Evolutionary conservation across 2,797 vertebrate species (phyloP), one percentile per base, ranked within the genome.

Genomic region (Microchirus variegatus): DNA sequence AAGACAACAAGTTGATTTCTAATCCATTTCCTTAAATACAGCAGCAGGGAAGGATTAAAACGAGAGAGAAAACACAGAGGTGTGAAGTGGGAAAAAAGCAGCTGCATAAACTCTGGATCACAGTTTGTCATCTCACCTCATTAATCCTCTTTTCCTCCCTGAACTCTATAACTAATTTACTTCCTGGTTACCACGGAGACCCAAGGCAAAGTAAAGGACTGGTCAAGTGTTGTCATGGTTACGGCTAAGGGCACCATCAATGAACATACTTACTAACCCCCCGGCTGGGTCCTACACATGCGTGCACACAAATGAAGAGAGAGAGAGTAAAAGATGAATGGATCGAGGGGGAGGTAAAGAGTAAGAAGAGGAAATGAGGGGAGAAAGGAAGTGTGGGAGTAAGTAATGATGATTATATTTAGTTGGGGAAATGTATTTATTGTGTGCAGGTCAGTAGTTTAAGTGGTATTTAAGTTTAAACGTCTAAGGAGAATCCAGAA

Each of bases 161-260:
- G 17, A 69, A 65, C 59, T 71, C 82, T 73, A 63, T 42, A 80
- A 80, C 85, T 86, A 85, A 87, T 85, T 81, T 81, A 85, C 83
- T 87, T 90, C 82, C 85, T 87, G 84, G 82, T 89, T 85, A 58
- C 87, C 68, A 56, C 11, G 59, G 87, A 85, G 67, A 86, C 77
- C 58, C 57, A 61, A 83, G 63, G 43, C 69, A 59, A 67, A 79
- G 85, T 67, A 77, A 89, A 82, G 88, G 90, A 89, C 75, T 76
- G 90, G 78, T 53, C 84, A 76, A 73, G 50, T 53, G 89, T 91
- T 87, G 90, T 83, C 83, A 10, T 85, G 86, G 91, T 59, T 91
- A 93, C 91, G 41, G 66, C 65, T 65, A 86, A 92, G 88, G 63
- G 65, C 74, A 68, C 71, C 76, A 73, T 77, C 81, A 88, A 84